These are phyloP conservation scores for Struthidea cinerea DNA, from an alignment of 2,113 vertebrate species.

Conservation along the genomic window DNA sequence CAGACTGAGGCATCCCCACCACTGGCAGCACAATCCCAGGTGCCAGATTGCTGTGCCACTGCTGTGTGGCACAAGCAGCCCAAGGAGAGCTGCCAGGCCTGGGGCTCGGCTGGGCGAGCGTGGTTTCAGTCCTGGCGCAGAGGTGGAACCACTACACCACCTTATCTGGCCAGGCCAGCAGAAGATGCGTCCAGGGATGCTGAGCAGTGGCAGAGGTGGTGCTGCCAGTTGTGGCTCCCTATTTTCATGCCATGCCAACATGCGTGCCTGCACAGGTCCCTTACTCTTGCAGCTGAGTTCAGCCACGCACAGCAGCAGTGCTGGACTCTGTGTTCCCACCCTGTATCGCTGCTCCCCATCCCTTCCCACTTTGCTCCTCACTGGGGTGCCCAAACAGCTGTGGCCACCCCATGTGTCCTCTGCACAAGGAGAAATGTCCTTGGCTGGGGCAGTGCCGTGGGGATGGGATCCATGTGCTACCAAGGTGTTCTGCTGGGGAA, in stretches of 20 bases:
- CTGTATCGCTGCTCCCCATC: not conserved
- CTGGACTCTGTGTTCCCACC: not conserved
- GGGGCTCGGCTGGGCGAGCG: fast-evolving
- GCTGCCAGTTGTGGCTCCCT: not conserved
- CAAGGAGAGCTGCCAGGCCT: not conserved
- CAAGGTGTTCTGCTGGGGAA: not conserved
- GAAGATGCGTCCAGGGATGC: fast-evolving
- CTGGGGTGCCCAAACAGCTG: fast-evolving
- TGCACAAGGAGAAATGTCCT: not conserved
- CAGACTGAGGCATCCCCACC: fast-evolving
- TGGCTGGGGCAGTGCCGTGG: not conserved
- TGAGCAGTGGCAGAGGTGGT: not conserved
- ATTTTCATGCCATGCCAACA: fast-evolving
- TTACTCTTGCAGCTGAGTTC: not conserved
- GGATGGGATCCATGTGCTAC: fast-evolving
- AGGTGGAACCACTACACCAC: not conserved
- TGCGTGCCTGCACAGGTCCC: fast-evolving
- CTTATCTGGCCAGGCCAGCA: not conserved
- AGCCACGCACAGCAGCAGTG: not conserved
- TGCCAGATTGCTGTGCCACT: not conserved
- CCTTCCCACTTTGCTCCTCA: not conserved
- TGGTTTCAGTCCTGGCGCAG: not conserved
- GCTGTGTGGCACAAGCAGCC: fast-evolving
- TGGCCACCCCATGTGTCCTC: fast-evolving
- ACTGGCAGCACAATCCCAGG: not conserved